phyloP scores from a whole-genome alignment of 2,888 invertebrate genomes.

The Meteorus cinctellus region DNA sequence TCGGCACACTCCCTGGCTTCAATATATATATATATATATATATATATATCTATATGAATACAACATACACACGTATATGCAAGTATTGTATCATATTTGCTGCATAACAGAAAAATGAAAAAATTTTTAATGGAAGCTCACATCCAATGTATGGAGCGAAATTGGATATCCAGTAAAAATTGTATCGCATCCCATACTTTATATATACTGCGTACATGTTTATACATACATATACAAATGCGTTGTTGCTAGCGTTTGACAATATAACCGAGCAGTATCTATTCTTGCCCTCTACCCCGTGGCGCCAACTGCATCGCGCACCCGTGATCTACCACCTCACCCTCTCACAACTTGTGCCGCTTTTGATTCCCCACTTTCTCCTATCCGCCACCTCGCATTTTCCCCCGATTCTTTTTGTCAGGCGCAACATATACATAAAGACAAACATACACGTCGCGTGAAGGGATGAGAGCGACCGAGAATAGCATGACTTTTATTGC shows the following conservation, averaged over 20 bases:
- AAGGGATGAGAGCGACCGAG: constrained; percentile 44
- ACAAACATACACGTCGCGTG: constrained; percentile 40
- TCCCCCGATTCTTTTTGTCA: constrained; percentile 19
- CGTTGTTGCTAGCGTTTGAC: constrained; percentile 50
- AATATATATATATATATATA: constrained; percentile 27
- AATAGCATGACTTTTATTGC: constrained; percentile 69
- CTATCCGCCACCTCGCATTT: constrained; percentile 43
- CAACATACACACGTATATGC: not conserved
- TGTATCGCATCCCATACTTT: constrained; percentile 48
- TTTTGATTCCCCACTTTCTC: constrained; percentile 57
- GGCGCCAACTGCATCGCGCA: not conserved
- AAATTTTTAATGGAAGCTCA: constrained; percentile 41
- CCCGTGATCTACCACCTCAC: constrained; percentile 29
- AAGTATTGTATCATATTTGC: constrained; percentile 19
- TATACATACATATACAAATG: not conserved
- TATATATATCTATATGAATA: constrained; percentile 15
- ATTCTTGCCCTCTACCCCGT: too few species aligned
- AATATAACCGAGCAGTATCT: constrained; percentile 40
- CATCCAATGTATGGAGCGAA: constrained; percentile 47
- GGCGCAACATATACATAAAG: not conserved
- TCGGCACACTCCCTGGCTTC: not conserved
- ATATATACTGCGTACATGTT: not conserved
- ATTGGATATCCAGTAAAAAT: constrained; percentile 55
- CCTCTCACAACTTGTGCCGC: constrained; percentile 49
- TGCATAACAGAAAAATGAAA: constrained; percentile 38